Evolutionary conservation across 2,888 invertebrate genomes (phyloP).

Genomic region (Aethes cnicana): DNA sequence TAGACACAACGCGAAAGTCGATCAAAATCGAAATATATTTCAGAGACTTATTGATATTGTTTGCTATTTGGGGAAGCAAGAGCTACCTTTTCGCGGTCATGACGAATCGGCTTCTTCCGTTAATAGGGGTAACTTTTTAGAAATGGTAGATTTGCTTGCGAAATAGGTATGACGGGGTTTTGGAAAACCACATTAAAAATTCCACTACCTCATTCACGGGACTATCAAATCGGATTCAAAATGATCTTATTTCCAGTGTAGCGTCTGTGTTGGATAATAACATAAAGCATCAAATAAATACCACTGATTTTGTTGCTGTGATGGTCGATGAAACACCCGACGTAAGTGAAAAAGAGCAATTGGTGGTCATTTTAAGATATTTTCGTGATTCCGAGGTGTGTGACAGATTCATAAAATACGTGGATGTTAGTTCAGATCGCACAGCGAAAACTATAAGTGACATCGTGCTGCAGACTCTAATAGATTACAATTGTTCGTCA

Average conservation of each 20-base stretch:
- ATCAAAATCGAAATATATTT: constrained; percentile 26
- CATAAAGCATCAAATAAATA: constrained; percentile 24
- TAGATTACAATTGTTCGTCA: constrained; percentile 35
- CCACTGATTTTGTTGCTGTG: constrained; percentile 15
- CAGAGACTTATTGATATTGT: constrained; percentile 20
- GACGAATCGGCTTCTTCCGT: not conserved
- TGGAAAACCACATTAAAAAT: not conserved
- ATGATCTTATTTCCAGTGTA: constrained; percentile 1
- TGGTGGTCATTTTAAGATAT: no score
- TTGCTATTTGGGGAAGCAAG: constrained; percentile 15
- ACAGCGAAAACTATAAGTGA: constrained; percentile 37
- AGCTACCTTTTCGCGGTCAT: constrained; percentile 11
- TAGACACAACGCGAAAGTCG: constrained; percentile 23
- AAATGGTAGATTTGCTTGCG: constrained; percentile 21
- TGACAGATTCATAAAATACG: constrained; percentile 45
- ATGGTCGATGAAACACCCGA: constrained; percentile 16
- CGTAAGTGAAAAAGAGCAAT: not conserved
- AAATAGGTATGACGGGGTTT: constrained; percentile 23
- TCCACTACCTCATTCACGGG: not conserved
- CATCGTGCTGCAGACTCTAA: constrained; percentile 34
- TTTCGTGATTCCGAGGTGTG: constrained; percentile 15
- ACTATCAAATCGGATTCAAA: not conserved
- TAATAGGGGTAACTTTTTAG: constrained; percentile 11
- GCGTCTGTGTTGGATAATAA: constrained; percentile 25
- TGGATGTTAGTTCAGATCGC: constrained; percentile 41